phyloP scores from a whole-genome alignment of 2,888 invertebrate genomes.

The Drosophila siamana region DNA sequence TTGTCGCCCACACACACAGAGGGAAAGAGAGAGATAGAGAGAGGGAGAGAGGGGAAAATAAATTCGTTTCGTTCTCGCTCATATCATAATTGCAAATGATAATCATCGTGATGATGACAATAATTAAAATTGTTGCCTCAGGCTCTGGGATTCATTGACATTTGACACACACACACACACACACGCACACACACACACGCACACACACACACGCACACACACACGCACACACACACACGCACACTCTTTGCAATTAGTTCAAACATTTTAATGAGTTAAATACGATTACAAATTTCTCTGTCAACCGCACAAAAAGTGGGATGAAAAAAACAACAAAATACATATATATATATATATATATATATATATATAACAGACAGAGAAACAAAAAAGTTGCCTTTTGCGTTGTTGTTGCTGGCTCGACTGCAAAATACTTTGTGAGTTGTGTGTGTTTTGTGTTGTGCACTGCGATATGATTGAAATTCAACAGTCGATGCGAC shows the following conservation, averaged over 20 bases:
- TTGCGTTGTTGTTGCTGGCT: no score
- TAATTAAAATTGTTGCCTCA: constrained; percentile 53
- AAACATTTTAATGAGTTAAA: constrained; percentile 26
- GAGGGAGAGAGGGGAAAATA: no score
- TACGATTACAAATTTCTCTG: constrained; percentile 17
- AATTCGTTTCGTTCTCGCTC: not conserved
- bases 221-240: constrained; percentile 4
- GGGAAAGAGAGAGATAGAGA: no score
- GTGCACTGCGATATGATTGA: no score
- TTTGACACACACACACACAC: constrained; percentile 28
- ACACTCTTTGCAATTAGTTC: constrained; percentile 11
- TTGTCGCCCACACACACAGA: not conserved
- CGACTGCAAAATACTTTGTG: no score
- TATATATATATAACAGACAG: no score
- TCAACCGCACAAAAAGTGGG: not conserved
- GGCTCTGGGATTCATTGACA: constrained; percentile 45
- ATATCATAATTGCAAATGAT: constrained; percentile 10
- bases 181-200: constrained; percentile 5
- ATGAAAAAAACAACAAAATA: not conserved
- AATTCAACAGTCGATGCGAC: no score
- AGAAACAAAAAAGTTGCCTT: not conserved
- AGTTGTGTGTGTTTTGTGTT: no score
- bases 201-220: not conserved
- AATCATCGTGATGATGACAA: constrained; percentile 3
- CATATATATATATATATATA: no score